Conservation (phyloP, 2,888 invertebrate genomes). For the Tenthredo mesomela region DNA sequence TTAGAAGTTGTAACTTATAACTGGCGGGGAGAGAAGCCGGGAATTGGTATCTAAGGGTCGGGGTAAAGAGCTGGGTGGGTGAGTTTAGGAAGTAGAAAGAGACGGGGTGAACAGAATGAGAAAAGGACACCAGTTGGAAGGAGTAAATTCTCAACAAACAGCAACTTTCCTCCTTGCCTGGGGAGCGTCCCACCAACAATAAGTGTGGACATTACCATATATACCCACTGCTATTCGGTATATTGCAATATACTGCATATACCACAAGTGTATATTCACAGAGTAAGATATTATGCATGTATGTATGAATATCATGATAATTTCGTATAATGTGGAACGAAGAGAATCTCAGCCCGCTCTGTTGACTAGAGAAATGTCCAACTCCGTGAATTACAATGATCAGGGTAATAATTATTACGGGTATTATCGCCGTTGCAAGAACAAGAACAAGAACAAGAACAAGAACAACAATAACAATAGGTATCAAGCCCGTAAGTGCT, state of each 20-base stretch:
- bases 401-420: background rate
- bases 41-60: slow-evolving; percentile 22
- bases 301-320: background rate
- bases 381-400: background rate
- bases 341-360: background rate
- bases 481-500: background rate
- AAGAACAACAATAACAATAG: slow-evolving; percentile 11
- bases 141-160: slow-evolving; percentile 61
- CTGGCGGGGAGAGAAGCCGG: background rate
- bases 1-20: slow-evolving; percentile 30
- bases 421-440: background rate
- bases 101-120: background rate
- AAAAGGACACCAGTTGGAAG: slow-evolving; percentile 18
- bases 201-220: slow-evolving; percentile 71
- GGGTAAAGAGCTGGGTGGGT: background rate
- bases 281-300: background rate
- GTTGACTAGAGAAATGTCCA: background rate
- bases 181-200: slow-evolving; percentile 62
- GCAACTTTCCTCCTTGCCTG: slow-evolving; percentile 64
- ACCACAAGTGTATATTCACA: slow-evolving; percentile 20
- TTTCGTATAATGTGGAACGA: slow-evolving; percentile 3
- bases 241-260: slow-evolving; percentile 70
- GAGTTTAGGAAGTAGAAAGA: background rate
- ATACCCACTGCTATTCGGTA: slow-evolving; percentile 58
- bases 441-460: slow-evolving; percentile 32